Evolutionary conservation across 2,888 invertebrate species (phyloP), one percentile per base, ranked within the genome.

Genomic region (Apodemia mormo): DNA sequence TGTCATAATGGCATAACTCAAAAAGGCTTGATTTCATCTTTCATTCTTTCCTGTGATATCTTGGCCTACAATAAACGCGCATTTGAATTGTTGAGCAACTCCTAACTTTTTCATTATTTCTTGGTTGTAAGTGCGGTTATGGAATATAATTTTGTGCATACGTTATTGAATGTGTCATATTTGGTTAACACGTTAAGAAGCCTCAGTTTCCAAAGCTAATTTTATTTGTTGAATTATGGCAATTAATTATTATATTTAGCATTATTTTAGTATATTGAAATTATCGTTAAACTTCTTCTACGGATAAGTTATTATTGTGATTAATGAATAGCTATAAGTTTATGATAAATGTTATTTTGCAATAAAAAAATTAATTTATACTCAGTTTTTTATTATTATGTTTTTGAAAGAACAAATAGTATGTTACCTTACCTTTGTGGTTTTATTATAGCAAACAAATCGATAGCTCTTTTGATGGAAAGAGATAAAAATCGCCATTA

Each of bases 171-270:
- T 49, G 14, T 49, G n/a, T 49, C 49, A 49, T 14, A 14, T 49
- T 49, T 49, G 14, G 49, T 49, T 49, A 49, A 49, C 49, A 14
- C 14, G 52, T 45, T 67, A 66, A 71, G 75, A 71, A 70, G 65
- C 82, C 82, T 84, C 79, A 78, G 77, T 81, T 83, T 85, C 88
- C 89, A 89, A 89, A 89, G 89, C 78, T 84, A 65, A 68, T 30
- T 49, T 49, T 29, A 43, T 30, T 43, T 30, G 30, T 43, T 30
- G 56, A 43, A n/a, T 58, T n/a, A 43, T 9, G 75, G 75, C 74
- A 74, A 75, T 72, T 74, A 72, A 70, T 71, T 81, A 74, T 75
- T 78, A 73, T 75, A 77, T 72, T 75, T 76, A 76, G 70, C 70
- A 65, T 76, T 75, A 68, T 61, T 70, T 78, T 73, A 73, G 73